Evolutionary conservation across 2,113 vertebrate species (phyloP).

Genomic region (Alaudala cheleensis): DNA sequence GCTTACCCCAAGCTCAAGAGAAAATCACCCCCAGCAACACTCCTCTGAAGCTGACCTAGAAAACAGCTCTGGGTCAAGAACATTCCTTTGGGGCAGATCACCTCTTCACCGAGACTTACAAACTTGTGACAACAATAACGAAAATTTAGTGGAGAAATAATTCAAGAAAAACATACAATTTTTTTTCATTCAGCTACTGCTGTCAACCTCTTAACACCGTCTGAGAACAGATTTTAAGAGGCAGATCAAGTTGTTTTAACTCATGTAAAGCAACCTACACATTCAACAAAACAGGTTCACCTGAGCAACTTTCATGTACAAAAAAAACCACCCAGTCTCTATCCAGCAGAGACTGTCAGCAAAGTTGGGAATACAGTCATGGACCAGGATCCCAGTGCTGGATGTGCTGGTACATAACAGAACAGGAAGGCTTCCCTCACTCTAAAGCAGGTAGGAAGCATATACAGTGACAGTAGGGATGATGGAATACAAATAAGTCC

Average conservation of each 20-base stretch:
- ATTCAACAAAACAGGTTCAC: not conserved
- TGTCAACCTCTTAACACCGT: rapidly evolving
- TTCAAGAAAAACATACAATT: rapidly evolving
- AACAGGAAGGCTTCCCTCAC: not conserved
- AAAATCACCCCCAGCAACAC: not conserved
- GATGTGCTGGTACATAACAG: not conserved
- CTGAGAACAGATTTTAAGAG: not conserved
- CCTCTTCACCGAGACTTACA: not conserved
- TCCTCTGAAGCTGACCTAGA: rapidly evolving
- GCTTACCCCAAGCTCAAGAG: not conserved
- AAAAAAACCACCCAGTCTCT: rapidly evolving
- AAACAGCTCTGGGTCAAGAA: not conserved
- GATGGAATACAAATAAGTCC: not conserved
- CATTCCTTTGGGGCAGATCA: not conserved
- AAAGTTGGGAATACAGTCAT: not conserved
- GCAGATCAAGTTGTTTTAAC: not conserved
- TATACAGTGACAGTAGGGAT: not conserved
- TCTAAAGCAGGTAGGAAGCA: not conserved
- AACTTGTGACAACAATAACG: not conserved
- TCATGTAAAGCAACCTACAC: not conserved
- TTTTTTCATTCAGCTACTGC: not conserved
- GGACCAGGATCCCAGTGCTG: not conserved
- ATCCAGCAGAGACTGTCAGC: not conserved
- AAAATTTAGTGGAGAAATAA: not conserved
- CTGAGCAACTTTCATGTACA: not conserved